Evolutionary conservation across 1,140 invertebrate genomes (phyloP).

Genomic region (Pseudobourletiella spinata): DNA sequence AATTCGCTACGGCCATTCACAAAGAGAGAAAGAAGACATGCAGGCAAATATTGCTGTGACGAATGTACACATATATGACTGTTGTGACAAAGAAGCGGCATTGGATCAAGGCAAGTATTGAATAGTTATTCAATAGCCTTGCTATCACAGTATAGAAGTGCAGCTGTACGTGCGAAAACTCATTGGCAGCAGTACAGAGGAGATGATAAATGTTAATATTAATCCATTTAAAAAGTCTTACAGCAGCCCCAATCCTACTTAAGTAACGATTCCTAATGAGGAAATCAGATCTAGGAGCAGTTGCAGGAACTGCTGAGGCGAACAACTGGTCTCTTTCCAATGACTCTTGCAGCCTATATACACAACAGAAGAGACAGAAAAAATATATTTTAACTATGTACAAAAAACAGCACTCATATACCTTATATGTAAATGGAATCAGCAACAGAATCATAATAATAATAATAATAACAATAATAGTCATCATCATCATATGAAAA

Average conservation of each 20-base stretch:
- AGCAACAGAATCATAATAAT: not conserved
- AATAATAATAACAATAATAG: not conserved
- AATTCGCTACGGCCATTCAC: no score
- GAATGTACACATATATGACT: no score
- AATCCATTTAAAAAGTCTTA: slow-evolving; percentile 39
- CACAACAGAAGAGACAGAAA: slow-evolving; percentile 1
- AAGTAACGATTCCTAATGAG: slow-evolving; percentile 55
- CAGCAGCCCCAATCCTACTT: slow-evolving; percentile 50
- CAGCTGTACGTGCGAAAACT: not conserved
- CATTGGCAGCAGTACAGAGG: not conserved
- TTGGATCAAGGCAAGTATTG: not conserved
- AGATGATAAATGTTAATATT: not conserved
- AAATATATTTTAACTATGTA: not conserved
- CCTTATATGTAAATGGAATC: not conserved
- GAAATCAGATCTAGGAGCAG: slow-evolving; percentile 51
- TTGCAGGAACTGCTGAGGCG: slow-evolving; percentile 45
- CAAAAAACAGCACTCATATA: not conserved
- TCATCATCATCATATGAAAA: not conserved
- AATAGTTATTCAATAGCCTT: no score
- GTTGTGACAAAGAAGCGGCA: not conserved
- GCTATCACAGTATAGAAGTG: not conserved
- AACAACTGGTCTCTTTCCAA: slow-evolving; percentile 49
- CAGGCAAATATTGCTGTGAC: no score
- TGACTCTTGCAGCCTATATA: slow-evolving; percentile 41
- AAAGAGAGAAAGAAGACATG: no score